A percentile compares a stretch with the other conserved stretches of the same genome.
Evolutionary conservation across 2,113 vertebrate species (phyloP).

Genomic region (Calyptomena viridis): DNA sequence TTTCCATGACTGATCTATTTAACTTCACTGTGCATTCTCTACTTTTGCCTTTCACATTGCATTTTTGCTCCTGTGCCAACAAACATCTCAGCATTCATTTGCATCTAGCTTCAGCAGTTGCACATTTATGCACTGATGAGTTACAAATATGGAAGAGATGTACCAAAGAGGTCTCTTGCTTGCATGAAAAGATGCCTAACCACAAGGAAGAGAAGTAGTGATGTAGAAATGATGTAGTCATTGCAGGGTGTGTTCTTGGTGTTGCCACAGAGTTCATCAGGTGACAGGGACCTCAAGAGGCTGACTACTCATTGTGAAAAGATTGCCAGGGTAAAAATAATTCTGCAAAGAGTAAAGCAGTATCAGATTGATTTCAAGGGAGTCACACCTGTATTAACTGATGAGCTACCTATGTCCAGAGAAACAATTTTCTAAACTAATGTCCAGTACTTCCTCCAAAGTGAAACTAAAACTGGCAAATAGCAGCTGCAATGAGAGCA

Average conservation of each 20-base stretch:
- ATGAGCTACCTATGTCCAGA: background rate
- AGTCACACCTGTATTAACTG: background rate
- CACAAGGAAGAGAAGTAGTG: background rate
- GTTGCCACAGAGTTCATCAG: background rate
- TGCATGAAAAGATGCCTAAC: background rate
- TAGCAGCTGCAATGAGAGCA: background rate
- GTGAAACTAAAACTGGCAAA: background rate
- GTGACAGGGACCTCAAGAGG: rapidly evolving
- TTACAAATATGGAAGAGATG: background rate
- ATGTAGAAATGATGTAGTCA: background rate
- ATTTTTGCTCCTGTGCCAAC: background rate
- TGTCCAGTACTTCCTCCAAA: background rate
- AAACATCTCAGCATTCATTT: background rate
- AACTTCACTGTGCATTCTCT: background rate
- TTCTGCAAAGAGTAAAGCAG: background rate
- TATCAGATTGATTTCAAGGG: background rate
- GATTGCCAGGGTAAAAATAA: background rate
- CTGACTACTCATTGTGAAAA: background rate
- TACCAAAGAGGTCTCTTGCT: background rate
- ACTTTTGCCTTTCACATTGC: background rate
- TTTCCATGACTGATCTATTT: background rate
- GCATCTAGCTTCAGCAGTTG: background rate
- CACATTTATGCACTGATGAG: background rate
- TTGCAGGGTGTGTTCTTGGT: background rate
- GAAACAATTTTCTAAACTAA: background rate